phyloP scores from a whole-genome alignment of 2,797 vertebrate genomes.

The Crenuchus spilurus region DNA sequence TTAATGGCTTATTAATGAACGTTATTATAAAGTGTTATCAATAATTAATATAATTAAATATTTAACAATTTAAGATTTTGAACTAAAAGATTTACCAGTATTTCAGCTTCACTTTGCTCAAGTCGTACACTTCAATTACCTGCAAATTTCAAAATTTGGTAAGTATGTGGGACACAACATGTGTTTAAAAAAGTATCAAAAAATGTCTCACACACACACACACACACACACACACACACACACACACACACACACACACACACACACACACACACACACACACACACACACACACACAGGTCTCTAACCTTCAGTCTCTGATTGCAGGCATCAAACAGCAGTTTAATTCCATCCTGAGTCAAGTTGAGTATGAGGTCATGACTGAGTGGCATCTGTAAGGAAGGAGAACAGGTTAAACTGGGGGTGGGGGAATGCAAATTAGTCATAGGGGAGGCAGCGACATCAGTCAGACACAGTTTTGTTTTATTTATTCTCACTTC shows the following conservation, averaged over 20 bases:
- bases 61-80: neutral
- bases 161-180: neutral
- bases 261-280: constrained; percentile 4
- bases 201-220: neutral
- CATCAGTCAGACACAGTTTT: neutral
- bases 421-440: neutral
- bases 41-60: too few species aligned
- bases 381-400: constrained; percentile 90
- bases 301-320: constrained; percentile 96
- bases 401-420: constrained; percentile 52
- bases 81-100: constrained; percentile 88
- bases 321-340: constrained; percentile 98
- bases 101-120: constrained; percentile 99
- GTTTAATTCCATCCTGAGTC: constrained; percentile 99
- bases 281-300: neutral
- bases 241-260: neutral
- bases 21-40: too few species aligned
- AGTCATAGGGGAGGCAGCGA: neutral
- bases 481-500: neutral
- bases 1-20: too few species aligned
- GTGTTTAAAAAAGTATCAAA: neutral
- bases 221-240: neutral
- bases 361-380: constrained; percentile 99
- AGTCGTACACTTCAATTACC: constrained; percentile 99
- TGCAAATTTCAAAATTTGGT: constrained; percentile 64